These are phyloP conservation scores for Hypomecis atomaria DNA, from an alignment of 2,888 invertebrate genomes.

Conservation along the genomic window DNA sequence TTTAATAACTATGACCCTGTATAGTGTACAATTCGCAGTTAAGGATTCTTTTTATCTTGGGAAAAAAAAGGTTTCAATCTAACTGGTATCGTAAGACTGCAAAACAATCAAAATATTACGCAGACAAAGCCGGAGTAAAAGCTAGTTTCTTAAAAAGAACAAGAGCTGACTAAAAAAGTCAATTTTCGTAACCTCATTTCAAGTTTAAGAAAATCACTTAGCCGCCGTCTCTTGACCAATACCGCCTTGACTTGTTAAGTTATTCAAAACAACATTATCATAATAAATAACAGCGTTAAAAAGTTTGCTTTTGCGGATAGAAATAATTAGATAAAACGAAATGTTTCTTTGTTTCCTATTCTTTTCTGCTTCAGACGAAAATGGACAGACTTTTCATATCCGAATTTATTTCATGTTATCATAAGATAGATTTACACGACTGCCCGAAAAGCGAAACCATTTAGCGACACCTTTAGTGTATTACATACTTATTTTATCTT, in stretches of 20 bases:
- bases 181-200: slow-evolving; percentile 23
- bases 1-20: no score
- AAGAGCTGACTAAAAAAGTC: slow-evolving; percentile 1
- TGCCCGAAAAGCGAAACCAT: no score
- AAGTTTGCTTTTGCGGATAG: slow-evolving; percentile 16
- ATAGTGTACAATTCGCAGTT: no score
- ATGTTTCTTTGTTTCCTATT: slow-evolving; percentile 18
- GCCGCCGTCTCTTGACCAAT: slow-evolving; percentile 14
- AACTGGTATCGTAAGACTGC: no score
- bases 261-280: slow-evolving; percentile 20
- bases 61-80: no score
- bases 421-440: background rate
- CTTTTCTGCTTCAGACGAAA: slow-evolving; percentile 15
- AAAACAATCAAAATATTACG: no score
- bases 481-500: no score
- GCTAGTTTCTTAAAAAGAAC: background rate
- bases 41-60: no score
- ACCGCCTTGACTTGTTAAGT: slow-evolving; percentile 13
- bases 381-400: slow-evolving; percentile 26
- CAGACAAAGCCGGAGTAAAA: no score
- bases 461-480: no score
- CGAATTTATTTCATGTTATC: slow-evolving; percentile 7
- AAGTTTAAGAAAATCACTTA: slow-evolving; percentile 26
- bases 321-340: slow-evolving; percentile 26
- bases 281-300: slow-evolving; percentile 26